Evolutionary conservation across 2,888 invertebrate species (phyloP).

Genomic region (Conops quadrifasciatus): DNA sequence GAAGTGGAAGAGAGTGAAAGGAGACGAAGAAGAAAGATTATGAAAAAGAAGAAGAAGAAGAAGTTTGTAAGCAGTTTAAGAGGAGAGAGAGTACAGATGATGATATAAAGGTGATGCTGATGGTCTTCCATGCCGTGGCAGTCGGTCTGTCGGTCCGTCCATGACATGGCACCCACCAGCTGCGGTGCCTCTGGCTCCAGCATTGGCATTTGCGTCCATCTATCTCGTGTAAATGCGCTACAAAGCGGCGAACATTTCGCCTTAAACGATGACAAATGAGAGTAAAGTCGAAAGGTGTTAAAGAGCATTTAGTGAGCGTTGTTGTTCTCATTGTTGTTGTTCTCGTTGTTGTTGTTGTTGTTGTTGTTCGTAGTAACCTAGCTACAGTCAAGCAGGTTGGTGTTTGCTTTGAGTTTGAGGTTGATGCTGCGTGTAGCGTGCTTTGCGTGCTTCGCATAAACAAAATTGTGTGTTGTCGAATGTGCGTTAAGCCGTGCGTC

Average conservation of each 20-base stretch:
- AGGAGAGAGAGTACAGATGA: background rate
- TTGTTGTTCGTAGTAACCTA: background rate
- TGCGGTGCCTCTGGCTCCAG: no score
- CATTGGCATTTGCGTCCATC: background rate
- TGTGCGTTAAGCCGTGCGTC: background rate
- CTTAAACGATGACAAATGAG: conserved; percentile 45
- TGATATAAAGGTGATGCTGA: background rate
- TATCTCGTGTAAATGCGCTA: conserved; percentile 1
- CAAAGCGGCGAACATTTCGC: background rate
- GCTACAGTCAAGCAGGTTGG: background rate
- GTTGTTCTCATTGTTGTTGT: conserved; percentile 19
- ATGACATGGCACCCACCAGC: no score
- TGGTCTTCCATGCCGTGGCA: no score
- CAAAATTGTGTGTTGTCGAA: background rate
- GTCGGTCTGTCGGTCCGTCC: no score
- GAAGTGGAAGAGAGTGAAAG: conserved; percentile 13
- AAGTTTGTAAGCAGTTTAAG: no score
- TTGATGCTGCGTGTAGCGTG: background rate
- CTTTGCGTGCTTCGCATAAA: conserved; percentile 8
- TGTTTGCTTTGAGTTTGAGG: background rate
- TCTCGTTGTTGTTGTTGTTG: conserved; percentile 17
- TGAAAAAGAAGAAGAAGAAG: background rate
- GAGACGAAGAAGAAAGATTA: background rate
- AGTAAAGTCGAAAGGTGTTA: conserved; percentile 50
- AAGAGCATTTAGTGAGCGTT: conserved; percentile 41